A percentile compares a stretch with the other conserved stretches of the same genome.
Conservation (phyloP, 2,888 invertebrate species). For the Netelia fuscicornis region DNA sequence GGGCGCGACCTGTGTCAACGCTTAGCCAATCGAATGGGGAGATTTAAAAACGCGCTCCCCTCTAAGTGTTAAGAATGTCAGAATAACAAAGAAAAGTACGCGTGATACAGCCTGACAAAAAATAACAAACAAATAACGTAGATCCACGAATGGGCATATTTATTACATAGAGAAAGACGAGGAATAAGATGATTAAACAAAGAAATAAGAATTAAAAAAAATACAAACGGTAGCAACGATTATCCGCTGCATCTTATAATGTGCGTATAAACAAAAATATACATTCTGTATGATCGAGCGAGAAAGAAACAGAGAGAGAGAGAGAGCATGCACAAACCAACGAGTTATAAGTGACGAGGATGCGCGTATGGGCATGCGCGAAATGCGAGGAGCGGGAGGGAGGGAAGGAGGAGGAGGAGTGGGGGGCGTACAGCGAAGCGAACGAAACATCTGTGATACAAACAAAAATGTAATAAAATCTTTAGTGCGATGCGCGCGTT, state of each 20-base stretch:
- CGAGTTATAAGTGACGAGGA: not conserved
- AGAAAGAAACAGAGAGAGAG: slow-evolving; percentile 31
- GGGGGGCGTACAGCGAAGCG: slow-evolving; percentile 76
- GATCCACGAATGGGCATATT: slow-evolving; percentile 64
- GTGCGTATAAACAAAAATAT: slow-evolving; percentile 40
- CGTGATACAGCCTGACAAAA: slow-evolving; percentile 27
- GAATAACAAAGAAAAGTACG: slow-evolving; percentile 16
- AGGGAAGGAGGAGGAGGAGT: slow-evolving; percentile 16
- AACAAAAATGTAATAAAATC: slow-evolving; percentile 69
- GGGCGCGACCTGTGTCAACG: not conserved
- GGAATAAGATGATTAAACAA: not conserved
- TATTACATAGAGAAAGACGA: slow-evolving; percentile 38
- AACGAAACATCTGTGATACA: slow-evolving; percentile 86
- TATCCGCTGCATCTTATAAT: slow-evolving; percentile 53
- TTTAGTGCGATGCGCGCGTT: slow-evolving; percentile 74
- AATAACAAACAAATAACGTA: slow-evolving; percentile 27
- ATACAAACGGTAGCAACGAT: slow-evolving; percentile 28
- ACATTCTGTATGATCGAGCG: slow-evolving; percentile 55
- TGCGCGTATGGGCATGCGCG: slow-evolving; percentile 65
- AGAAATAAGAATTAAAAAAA: not conserved
- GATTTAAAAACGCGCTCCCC: not conserved
- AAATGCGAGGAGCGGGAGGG: slow-evolving; percentile 9
- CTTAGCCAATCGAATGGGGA: not conserved
- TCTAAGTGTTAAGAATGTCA: not conserved
- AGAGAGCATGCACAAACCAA: slow-evolving; percentile 41